Evolutionary conservation across 30 jellyfish, hydroid and myxozoan genomes (phyloP).

Genomic region (Euphysa ruthae): DNA sequence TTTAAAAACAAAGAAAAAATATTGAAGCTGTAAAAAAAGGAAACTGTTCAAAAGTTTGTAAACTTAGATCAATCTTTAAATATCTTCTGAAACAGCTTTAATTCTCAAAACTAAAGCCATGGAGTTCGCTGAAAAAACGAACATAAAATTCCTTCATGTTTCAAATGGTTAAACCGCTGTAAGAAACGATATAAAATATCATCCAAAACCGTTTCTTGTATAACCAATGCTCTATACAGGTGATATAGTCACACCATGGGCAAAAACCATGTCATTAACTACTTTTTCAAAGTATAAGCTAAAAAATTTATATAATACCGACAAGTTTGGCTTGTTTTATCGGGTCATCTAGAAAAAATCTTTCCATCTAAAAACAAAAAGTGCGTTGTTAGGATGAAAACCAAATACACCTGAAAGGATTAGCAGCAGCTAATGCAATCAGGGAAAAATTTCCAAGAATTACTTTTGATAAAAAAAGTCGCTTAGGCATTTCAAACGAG

Average conservation of each 20-base stretch:
- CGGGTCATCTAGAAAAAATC: neutral
- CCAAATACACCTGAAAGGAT: neutral
- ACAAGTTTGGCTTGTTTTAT: neutral
- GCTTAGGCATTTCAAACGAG: neutral
- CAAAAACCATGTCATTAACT: neutral
- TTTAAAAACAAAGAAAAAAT: no score
- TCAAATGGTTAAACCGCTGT: no score
- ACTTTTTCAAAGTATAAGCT: neutral
- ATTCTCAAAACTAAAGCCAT: no score
- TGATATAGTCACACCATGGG: neutral
- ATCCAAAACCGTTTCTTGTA: neutral
- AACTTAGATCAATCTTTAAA: no score
- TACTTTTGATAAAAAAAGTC: neutral
- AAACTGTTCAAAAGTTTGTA: no score
- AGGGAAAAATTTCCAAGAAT: neutral
- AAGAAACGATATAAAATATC: no score
- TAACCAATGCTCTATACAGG: neutral
- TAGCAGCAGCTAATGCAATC: neutral
- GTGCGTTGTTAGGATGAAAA: neutral
- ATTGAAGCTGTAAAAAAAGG: no score
- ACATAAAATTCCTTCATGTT: no score
- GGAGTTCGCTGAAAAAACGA: no score
- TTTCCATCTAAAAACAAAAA: neutral
- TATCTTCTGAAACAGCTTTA: no score
- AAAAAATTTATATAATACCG: neutral